Base-by-base conservation (phyloP, 1,140 invertebrate species). In the Potamilus streckersoni region DNA sequence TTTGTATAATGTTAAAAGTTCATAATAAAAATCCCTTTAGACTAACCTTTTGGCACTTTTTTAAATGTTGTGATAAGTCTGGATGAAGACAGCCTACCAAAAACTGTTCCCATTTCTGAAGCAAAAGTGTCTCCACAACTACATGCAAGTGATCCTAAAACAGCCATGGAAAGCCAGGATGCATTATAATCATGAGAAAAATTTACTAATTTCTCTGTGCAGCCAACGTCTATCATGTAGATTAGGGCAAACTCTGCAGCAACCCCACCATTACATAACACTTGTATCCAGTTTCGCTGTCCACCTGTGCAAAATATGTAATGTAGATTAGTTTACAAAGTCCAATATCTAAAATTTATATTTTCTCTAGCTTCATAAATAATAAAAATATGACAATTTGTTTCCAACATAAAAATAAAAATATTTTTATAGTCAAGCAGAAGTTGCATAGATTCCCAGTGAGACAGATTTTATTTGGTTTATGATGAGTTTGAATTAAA, bases 41-140 rank as follows among this genome's bases (percentile, higher is more conserved):
- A 49, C 38, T 49, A 49, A 94, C 94, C 94, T 91, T 91, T 93
- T 23, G 96, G 96, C 2, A 97, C 96, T 83, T 88, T 92, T 78
- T 93, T 92, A 64, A 93, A 91, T 20, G 92, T 92, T 14, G 95
- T 96, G 55, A 97, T 94, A 0, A 97, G 92, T 76, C 93, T 91
- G 20, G 96, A 95, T 80, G 95, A 92, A 0, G 90, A 88, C 27
- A 75, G 80, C 2, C 84, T 89, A 19, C 93, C 92, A 14, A 96
- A 84, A 0, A 96, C 96, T 58, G 95, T 92, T 56, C 95, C 96
- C 60, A 97, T 88, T 90, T 97, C 96, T 27, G 95, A 96, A 62
- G 96, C 95, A 94, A 95, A 96, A 1, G 96, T 97, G 85, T 98
- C 96, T 12, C 95, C 96, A 88, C 95, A 96, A 82, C 94, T 94